Evolutionary conservation across 2,113 vertebrate species (phyloP).

Genomic region (Meriones unguiculatus): DNA sequence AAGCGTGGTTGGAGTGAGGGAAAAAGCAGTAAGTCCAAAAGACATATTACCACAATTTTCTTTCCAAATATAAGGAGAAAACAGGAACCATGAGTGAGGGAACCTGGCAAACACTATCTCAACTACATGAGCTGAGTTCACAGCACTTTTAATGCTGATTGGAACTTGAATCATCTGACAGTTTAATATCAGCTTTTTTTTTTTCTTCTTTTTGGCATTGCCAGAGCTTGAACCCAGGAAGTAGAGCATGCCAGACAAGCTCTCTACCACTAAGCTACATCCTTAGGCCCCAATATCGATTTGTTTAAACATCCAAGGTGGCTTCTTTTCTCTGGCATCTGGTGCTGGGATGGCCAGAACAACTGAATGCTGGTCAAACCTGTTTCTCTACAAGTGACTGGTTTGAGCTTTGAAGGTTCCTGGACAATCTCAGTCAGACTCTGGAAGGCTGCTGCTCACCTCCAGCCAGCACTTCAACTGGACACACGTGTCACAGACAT

Average conservation of each 20-base stretch:
- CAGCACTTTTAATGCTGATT: background rate
- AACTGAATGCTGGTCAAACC: background rate
- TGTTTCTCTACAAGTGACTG: background rate
- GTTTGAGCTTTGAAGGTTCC: background rate
- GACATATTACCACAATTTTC: background rate
- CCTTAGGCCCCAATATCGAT: background rate
- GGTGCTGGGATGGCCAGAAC: background rate
- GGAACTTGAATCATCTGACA: background rate
- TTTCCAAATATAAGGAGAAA: background rate
- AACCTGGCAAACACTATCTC: background rate
- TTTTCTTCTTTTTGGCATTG: background rate
- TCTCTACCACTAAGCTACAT: too few species aligned
- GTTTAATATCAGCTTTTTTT: background rate
- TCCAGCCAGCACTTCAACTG: background rate
- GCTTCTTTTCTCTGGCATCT: background rate
- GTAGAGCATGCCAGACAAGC: background rate
- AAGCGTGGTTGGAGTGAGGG: background rate
- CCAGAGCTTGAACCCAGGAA: background rate
- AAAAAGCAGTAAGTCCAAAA: background rate
- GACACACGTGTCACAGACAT: background rate
- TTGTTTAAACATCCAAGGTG: conserved; percentile 23
- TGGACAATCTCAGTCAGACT: background rate
- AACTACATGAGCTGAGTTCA: background rate
- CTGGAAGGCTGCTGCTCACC: background rate
- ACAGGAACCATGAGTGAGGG: background rate